A percentile compares a stretch with the other conserved stretches of the same genome.
Conservation (phyloP, 2,888 invertebrate species). For the Iphiclides podalirius region DNA sequence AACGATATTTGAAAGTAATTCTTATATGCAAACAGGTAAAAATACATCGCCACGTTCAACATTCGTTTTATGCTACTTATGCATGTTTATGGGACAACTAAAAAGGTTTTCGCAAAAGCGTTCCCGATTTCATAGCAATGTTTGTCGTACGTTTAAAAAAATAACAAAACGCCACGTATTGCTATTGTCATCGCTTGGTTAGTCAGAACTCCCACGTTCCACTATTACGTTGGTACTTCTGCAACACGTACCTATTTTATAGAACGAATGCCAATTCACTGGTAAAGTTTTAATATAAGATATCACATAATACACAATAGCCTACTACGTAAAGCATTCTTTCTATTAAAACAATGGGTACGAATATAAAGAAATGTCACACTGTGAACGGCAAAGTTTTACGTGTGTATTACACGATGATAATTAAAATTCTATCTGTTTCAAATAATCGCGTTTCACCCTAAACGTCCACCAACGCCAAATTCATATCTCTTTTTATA, state of each 20-base stretch:
- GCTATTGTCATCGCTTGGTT: slow-evolving; percentile 11
- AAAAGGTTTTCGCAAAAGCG: too few relatives aligned
- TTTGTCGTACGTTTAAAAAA: slow-evolving; percentile 10
- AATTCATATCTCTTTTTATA: too few relatives aligned
- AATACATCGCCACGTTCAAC: too few relatives aligned
- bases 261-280: slow-evolving; percentile 5
- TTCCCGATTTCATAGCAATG: slow-evolving; percentile 3
- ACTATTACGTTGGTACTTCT: slow-evolving; percentile 11
- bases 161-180: slow-evolving; percentile 15
- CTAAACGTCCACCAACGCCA: too few relatives aligned
- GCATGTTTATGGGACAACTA: too few relatives aligned
- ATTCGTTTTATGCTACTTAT: too few relatives aligned
- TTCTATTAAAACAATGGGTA: slow-evolving; percentile 9
- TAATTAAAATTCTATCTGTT: too few relatives aligned
- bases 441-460: too few relatives aligned
- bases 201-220: slow-evolving; percentile 18
- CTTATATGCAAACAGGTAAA: too few relatives aligned
- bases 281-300: slow-evolving; percentile 10
- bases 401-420: too few relatives aligned
- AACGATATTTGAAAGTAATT: too few relatives aligned
- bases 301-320: slow-evolving; percentile 4
- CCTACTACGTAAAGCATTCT: slow-evolving; percentile 12
- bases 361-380: neutral
- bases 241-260: neutral
- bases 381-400: neutral